Evolutionary conservation across 1,140 invertebrate species (phyloP).

Genomic region (Argopecten irradians): DNA sequence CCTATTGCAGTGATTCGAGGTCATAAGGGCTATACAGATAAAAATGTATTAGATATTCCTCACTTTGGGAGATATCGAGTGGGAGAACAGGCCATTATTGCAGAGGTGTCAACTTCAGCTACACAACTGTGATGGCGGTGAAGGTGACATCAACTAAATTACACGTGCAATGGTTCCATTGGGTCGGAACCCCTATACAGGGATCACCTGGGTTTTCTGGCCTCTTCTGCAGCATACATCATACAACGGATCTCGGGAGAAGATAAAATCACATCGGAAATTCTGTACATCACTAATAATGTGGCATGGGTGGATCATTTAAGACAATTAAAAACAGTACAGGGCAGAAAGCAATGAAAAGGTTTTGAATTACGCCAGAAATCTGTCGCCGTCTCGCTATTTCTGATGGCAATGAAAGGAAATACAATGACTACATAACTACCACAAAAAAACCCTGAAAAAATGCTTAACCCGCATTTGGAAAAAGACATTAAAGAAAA

Average conservation of each 20-base stretch:
- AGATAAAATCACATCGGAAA: not conserved
- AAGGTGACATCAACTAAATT: not conserved
- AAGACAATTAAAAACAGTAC: not conserved
- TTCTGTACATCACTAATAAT: conserved; percentile 16
- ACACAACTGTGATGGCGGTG: not conserved
- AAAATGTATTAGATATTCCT: not conserved
- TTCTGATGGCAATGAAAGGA: not conserved
- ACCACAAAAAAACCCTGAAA: not conserved
- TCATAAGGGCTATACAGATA: not conserved
- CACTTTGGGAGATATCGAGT: not conserved
- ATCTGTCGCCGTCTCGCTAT: not conserved
- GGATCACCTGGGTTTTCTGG: not conserved
- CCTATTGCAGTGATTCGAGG: not conserved
- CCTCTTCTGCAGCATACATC: not conserved
- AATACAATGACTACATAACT: not conserved
- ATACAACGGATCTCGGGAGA: not conserved
- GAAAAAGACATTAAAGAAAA: not conserved
- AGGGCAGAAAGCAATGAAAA: not conserved
- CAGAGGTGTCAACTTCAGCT: not conserved
- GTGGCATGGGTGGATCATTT: conserved; percentile 1
- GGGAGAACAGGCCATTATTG: not conserved
- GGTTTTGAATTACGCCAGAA: not conserved
- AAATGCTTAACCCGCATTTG: not conserved
- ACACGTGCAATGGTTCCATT: not conserved
- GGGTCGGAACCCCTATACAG: conserved; percentile 13